Evolutionary conservation across 30 jellyfish, hydroid and myxozoan genomes (phyloP).

Genomic region (Cassiopea xamachana): DNA sequence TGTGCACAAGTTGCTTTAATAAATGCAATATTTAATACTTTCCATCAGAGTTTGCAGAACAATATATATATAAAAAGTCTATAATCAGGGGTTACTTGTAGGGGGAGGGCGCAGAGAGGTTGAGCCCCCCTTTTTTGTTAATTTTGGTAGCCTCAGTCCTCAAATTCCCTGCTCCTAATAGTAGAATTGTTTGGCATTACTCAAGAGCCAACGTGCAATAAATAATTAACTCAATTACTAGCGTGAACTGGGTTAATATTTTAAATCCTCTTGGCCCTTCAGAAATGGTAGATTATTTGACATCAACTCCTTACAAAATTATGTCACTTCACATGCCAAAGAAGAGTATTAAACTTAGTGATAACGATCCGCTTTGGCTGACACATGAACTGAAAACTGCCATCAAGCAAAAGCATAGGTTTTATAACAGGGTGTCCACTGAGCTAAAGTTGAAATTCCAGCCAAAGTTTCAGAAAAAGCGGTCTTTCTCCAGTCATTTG

Average conservation of each 20-base stretch:
- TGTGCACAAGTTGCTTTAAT: too few species aligned
- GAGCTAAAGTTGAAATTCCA: too few species aligned
- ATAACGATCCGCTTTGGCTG: conserved; percentile 5
- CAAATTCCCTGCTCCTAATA: conserved; percentile 10
- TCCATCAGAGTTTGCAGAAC: too few species aligned
- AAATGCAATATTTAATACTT: too few species aligned
- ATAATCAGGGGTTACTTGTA: too few species aligned
- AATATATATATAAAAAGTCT: too few species aligned
- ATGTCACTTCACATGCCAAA: neutral
- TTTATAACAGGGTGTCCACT: neutral
- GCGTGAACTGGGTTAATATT: neutral
- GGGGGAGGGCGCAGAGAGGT: too few species aligned
- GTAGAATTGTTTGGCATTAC: conserved; percentile 40
- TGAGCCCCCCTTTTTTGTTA: too few species aligned
- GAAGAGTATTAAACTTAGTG: neutral
- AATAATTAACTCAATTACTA: conserved; percentile 9
- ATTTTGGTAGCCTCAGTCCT: too few species aligned
- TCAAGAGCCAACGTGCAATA: conserved; percentile 9
- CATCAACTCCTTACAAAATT: neutral
- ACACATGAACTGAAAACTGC: conserved; percentile 4
- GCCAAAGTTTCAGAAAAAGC: too few species aligned
- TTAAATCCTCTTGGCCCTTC: neutral
- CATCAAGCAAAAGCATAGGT: conserved; percentile 16
- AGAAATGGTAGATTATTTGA: conserved; percentile 27
- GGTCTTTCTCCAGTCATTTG: too few species aligned